phyloP scores from a whole-genome alignment of 64 coral and sea anemone species.

The Dendrophyllia cribrosa region DNA sequence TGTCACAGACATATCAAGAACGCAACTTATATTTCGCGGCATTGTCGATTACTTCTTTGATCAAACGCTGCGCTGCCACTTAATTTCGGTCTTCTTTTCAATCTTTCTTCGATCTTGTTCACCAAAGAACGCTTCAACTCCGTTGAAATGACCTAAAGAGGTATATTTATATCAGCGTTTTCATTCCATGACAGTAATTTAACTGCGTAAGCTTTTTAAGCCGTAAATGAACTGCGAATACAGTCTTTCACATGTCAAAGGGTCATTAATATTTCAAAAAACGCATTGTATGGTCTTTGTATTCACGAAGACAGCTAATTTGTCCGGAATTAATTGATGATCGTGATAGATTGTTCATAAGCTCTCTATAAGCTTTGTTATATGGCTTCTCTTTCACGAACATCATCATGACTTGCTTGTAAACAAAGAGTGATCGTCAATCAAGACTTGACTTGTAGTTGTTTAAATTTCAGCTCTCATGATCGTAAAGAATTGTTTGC shows the following conservation, averaged over 20 bases:
- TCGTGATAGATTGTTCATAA: background rate
- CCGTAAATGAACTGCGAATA: slow-evolving; percentile 51
- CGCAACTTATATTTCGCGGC: background rate
- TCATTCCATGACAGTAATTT: background rate
- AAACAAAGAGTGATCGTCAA: too few species aligned
- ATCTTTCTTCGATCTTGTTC: background rate
- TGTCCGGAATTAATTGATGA: slow-evolving; percentile 28
- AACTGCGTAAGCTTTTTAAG: slow-evolving; percentile 27
- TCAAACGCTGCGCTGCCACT: background rate
- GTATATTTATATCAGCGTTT: background rate
- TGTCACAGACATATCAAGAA: background rate
- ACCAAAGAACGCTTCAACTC: too few species aligned
- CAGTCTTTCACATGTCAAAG: background rate
- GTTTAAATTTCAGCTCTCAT: too few species aligned
- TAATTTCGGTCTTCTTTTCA: background rate
- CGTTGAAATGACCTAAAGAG: too few species aligned
- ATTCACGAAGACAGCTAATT: background rate
- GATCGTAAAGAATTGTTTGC: too few species aligned
- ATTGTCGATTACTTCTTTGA: background rate
- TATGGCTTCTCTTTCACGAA: too few species aligned
- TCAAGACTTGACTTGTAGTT: too few species aligned
- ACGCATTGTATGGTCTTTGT: slow-evolving; percentile 15
- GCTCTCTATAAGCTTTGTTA: too few species aligned
- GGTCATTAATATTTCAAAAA: slow-evolving; percentile 36
- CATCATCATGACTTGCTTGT: too few species aligned